Conservation (phyloP, 2,888 invertebrate genomes). For the Anagyrus pseudococci region DNA sequence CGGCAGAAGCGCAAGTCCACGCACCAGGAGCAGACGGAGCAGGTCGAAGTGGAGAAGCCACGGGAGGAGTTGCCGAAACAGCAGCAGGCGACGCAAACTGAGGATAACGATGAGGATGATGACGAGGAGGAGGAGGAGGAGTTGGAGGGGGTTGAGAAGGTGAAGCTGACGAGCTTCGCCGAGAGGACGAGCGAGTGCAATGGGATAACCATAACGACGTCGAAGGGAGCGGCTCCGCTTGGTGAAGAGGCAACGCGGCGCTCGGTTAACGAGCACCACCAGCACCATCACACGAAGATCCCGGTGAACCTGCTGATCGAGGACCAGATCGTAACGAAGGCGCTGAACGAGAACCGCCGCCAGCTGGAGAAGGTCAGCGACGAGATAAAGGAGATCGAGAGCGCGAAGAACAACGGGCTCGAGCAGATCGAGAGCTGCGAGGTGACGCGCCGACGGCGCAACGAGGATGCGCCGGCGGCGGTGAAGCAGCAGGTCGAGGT, state of each 20-base stretch:
- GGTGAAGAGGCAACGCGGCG: slow-evolving; percentile 38
- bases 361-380: slow-evolving; percentile 58
- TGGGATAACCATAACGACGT: slow-evolving; percentile 46
- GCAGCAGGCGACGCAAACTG: not conserved
- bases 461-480: not conserved
- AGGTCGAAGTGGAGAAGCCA: not conserved
- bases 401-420: slow-evolving; percentile 53
- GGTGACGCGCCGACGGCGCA: slow-evolving; percentile 16
- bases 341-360: slow-evolving; percentile 56
- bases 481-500: too few relatives aligned
- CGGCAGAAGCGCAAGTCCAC: slow-evolving; percentile 12
- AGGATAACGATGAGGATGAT: not conserved
- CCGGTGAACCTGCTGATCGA: slow-evolving; percentile 58
- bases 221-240: slow-evolving; percentile 42
- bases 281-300: slow-evolving; percentile 47
- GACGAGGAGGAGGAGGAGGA: not conserved
- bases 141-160: not conserved
- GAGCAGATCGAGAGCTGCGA: slow-evolving; percentile 38
- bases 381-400: slow-evolving; percentile 59
- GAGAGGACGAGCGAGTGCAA: slow-evolving; percentile 47
- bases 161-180: slow-evolving; percentile 38
- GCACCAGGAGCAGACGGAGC: too few relatives aligned
- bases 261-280: slow-evolving; percentile 36
- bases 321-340: slow-evolving; percentile 59
- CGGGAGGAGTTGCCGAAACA: not conserved